Base-by-base conservation (phyloP, 2,888 invertebrate genomes). In the Margaritifera margaritifera region DNA sequence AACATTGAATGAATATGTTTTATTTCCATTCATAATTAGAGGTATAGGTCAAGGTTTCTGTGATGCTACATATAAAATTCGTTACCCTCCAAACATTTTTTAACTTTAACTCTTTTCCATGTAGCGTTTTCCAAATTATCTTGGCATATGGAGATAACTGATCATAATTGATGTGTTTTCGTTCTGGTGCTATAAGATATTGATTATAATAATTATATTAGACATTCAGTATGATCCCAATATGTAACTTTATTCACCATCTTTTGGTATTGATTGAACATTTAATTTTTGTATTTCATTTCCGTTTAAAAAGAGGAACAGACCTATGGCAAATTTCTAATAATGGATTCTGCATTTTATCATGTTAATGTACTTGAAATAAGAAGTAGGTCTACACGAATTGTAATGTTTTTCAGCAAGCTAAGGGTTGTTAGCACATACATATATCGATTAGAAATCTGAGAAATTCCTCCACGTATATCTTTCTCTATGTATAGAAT, bases 171-270 rank as follows among this genome's bases (percentile, higher is more conserved):
- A 69, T 65, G 53, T 22, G 65, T 42, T 72, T 65, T 61, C 75
- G 70, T 74, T 83, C 79, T 66, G 86, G 83, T 64, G 79, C 79
- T 20, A 86, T 70, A 20, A 87, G 86, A 71, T 84, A 84, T 72
- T 85, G 84, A 77, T 84, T 82, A 63, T 86, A 90, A n/a, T 59
- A 89, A 69, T 19, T 83, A 63, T 27, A 80, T 25, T 6, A 90
- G 89, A 80, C 91, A 90, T 61, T 87, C 82, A 69, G 72, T 91
- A 90, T 6, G 90, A 89, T 75, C 91, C 89, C 6, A 91, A 78
- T 55, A 91, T 86, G 72, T 87, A 89, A 1, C 88, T 71, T 57
- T 62, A 64, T 15, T 71, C 67, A n/a, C 56, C 59, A 64, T 71
- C 62, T 64, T 67, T 60, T 62, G 69, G 60, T 52, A 69, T 55